Evolutionary conservation across 1,140 invertebrate species (phyloP).

Genomic region (Aphelenchoides avenae): DNA sequence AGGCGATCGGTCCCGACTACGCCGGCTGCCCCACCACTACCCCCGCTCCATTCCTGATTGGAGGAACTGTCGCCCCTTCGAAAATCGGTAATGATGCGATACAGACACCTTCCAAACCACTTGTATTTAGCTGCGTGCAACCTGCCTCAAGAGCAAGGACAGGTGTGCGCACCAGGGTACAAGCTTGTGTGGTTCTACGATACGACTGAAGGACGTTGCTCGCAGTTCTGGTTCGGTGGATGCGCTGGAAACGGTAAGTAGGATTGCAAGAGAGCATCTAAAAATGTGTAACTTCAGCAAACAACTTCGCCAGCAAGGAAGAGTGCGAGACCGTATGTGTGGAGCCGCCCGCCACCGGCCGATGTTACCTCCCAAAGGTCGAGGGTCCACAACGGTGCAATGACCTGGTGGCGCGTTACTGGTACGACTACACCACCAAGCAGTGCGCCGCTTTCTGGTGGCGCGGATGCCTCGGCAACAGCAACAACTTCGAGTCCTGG

Average conservation of each 20-base stretch:
- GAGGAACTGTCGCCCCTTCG: conserved; percentile 54
- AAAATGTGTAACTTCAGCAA: conserved; percentile 61
- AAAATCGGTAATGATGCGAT: conserved; percentile 38
- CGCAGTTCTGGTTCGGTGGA: conserved; percentile 76
- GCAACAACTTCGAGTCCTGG: conserved; percentile 74
- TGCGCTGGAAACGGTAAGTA: conserved; percentile 76
- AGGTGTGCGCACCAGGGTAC: conserved; percentile 63
- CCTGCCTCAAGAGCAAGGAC: conserved; percentile 38
- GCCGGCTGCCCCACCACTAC: conserved; percentile 58
- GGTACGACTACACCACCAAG: conserved; percentile 70
- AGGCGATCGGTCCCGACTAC: conserved; percentile 58
- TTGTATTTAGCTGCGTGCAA: conserved; percentile 36
- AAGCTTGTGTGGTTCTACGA: conserved; percentile 80
- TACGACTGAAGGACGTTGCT: conserved; percentile 70
- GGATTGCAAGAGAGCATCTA: conserved; percentile 61
- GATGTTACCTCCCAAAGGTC: conserved; percentile 59
- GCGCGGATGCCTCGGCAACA: conserved; percentile 77
- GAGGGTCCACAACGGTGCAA: conserved; percentile 54
- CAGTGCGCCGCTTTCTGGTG: conserved; percentile 74
- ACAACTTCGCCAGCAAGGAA: conserved; percentile 76
- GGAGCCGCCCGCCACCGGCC: conserved; percentile 72
- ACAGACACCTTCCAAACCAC: background rate
- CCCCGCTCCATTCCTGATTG: conserved; percentile 47
- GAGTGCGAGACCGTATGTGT: conserved; percentile 82
- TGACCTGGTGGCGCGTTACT: conserved; percentile 66